Evolutionary conservation across 2,797 vertebrate species (phyloP).

Genomic region (Delichon dasypus): DNA sequence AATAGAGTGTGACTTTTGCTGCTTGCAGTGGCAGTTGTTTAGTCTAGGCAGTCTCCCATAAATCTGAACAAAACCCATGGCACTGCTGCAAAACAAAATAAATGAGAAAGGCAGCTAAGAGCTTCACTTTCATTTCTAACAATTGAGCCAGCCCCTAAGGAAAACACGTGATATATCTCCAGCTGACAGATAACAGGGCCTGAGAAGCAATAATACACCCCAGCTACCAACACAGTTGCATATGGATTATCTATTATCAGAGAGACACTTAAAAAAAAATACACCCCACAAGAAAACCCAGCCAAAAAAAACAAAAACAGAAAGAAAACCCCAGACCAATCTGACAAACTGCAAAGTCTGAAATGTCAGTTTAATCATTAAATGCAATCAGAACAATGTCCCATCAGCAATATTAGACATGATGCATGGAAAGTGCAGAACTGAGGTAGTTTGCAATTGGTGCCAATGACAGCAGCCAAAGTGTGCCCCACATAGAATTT

Average conservation of each 20-base stretch:
- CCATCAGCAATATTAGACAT: background rate
- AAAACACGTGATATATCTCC: background rate
- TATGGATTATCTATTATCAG: background rate
- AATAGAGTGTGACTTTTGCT: background rate
- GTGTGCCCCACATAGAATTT: background rate
- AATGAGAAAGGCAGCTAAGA: conserved; percentile 24
- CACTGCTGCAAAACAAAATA: background rate
- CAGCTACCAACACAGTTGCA: background rate
- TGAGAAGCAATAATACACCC: background rate
- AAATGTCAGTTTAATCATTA: background rate
- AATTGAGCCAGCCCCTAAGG: background rate
- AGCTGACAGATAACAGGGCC: background rate
- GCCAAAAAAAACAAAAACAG: too few relatives aligned
- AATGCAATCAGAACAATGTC: background rate
- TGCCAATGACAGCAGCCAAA: background rate
- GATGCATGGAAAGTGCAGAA: background rate
- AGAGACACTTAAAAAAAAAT: background rate
- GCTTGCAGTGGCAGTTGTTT: background rate
- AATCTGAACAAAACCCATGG: conserved; percentile 39
- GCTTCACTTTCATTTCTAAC: background rate
- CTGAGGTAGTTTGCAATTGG: background rate
- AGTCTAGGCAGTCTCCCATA: background rate
- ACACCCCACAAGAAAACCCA: background rate
- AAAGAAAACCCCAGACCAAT: background rate
- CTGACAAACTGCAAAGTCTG: background rate